These are phyloP conservation scores for Nothoprocta pentlandii DNA, from an alignment of 2,113 vertebrate genomes.

Conservation along the genomic window DNA sequence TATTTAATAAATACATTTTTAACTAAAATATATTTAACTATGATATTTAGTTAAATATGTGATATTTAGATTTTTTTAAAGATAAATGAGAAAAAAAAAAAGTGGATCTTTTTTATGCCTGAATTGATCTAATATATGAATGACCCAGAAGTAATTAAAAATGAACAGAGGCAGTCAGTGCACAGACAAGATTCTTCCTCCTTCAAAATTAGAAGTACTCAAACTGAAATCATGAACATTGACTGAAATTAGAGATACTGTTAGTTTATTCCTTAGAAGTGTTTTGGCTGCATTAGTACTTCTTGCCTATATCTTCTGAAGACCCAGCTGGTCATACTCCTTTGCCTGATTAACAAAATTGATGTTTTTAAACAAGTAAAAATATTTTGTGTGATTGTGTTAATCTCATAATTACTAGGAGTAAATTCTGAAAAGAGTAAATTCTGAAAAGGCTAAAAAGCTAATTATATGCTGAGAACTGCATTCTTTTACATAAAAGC, in stretches of 20 bases:
- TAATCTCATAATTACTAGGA: constrained; percentile 15
- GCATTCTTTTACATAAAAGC: not conserved
- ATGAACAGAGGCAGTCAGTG: fast-evolving
- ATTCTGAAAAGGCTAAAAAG: not conserved
- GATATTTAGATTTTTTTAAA: not conserved
- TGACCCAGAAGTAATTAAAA: not conserved
- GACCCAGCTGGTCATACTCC: not conserved
- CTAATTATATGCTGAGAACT: not conserved
- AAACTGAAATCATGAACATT: not conserved
- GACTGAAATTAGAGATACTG: not conserved
- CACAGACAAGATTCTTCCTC: not conserved
- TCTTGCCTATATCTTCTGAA: not conserved
- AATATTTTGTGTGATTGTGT: not conserved
- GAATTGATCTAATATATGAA: not conserved
- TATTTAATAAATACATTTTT: not conserved
- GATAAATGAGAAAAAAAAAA: not conserved
- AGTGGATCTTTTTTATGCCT: not conserved
- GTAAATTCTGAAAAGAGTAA: not conserved
- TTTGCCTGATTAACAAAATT: not conserved
- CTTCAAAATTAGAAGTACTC: not conserved
- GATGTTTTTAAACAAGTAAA: not conserved
- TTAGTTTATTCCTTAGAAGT: not conserved
- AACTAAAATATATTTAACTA: not conserved
- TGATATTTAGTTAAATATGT: not conserved
- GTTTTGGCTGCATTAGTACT: not conserved